These are phyloP conservation scores for Hoplostethus mediterraneus DNA, from an alignment of 2,797 vertebrate species.

Conservation along the genomic window DNA sequence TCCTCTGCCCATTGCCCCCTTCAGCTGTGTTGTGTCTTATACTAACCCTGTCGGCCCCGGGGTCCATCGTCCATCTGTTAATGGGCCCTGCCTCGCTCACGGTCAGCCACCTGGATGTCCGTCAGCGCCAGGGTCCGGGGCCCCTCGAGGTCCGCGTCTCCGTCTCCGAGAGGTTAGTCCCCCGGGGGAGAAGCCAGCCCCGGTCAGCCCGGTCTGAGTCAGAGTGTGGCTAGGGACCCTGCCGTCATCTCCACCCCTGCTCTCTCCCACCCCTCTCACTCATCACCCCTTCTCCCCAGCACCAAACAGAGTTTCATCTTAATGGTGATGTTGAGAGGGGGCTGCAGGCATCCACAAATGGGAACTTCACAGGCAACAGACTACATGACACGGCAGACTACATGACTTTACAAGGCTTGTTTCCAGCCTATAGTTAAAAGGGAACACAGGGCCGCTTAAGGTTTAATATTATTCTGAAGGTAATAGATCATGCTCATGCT, in stretches of 20 bases:
- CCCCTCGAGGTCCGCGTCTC: slow-evolving; percentile 40
- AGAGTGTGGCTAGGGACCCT: slow-evolving; percentile 25
- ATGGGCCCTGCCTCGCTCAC: slow-evolving; percentile 55
- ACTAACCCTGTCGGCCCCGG: slow-evolving; percentile 49
- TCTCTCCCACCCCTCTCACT: slow-evolving; percentile 51
- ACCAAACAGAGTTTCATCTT: slow-evolving; percentile 30
- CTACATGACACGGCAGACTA: slow-evolving; percentile 5
- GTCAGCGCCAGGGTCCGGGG: slow-evolving; percentile 53
- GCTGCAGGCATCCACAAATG: slow-evolving; percentile 41
- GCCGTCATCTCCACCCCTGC: slow-evolving; percentile 36
- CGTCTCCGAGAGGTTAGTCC: slow-evolving; percentile 42
- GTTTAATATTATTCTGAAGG: too few species aligned
- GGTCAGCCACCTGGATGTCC: slow-evolving; percentile 75
- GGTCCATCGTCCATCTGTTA: slow-evolving; percentile 68
- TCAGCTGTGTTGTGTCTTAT: slow-evolving; percentile 74
- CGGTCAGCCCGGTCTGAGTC: not conserved
- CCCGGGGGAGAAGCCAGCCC: slow-evolving; percentile 16
- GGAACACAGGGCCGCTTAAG: too few species aligned
- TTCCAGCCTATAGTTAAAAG: slow-evolving; percentile 16
- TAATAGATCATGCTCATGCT: too few species aligned
- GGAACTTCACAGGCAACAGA: slow-evolving; percentile 38
- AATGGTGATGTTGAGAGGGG: slow-evolving; percentile 49
- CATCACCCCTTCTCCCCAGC: slow-evolving; percentile 42
- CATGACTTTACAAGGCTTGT: slow-evolving; percentile 12
- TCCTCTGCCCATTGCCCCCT: slow-evolving; percentile 23